A percentile compares a stretch with the other conserved stretches of the same genome.
phyloP scores from a whole-genome alignment of 2,797 vertebrate genomes.

The Hafferia zeledoni region DNA sequence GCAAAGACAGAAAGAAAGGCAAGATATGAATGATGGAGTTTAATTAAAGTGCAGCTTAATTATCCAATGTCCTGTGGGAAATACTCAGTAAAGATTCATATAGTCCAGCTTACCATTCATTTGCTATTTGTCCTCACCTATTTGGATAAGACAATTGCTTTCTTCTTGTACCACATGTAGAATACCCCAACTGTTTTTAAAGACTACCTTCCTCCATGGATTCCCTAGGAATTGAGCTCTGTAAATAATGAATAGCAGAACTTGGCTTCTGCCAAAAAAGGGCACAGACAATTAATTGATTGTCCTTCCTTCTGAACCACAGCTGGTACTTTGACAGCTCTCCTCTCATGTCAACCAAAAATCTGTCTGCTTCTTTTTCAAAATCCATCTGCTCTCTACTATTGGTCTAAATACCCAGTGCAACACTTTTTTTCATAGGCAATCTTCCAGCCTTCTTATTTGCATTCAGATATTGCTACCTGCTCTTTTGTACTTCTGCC shows the following conservation, averaged over 20 bases:
- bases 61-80: background rate
- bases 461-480: background rate
- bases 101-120: background rate
- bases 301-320: constrained; percentile 12
- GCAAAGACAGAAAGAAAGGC: constrained; percentile 1
- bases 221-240: background rate
- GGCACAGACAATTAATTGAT: constrained; percentile 26
- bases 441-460: background rate
- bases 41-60: constrained; percentile 37
- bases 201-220: background rate
- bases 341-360: constrained; percentile 33
- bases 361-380: constrained; percentile 8
- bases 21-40: background rate
- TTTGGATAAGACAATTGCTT: background rate
- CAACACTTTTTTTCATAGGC: background rate
- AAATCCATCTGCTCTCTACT: constrained; percentile 38
- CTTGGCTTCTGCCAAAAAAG: constrained; percentile 14
- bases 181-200: background rate
- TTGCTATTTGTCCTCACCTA: background rate
- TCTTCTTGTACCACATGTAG: background rate
- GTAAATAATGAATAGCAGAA: background rate
- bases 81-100: background rate
- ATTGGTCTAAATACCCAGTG: background rate
- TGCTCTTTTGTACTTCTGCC: background rate
- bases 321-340: constrained; percentile 49